These are phyloP conservation scores for Acanthacorydalis orientalis DNA, from an alignment of 2,888 invertebrate species.

Conservation along the genomic window DNA sequence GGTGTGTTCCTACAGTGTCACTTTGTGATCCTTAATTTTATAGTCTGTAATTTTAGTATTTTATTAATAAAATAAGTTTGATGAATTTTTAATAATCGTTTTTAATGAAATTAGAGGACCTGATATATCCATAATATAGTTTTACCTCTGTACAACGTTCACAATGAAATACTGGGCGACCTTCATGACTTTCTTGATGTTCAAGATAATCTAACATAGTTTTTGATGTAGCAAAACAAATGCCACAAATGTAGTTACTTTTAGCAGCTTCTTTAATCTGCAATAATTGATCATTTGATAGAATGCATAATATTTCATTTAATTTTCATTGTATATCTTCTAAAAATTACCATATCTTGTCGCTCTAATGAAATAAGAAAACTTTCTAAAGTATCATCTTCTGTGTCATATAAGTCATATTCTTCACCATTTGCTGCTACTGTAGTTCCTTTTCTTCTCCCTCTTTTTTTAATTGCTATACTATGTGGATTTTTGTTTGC, in stretches of 20 bases:
- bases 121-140: background rate
- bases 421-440: background rate
- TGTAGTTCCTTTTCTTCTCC: background rate
- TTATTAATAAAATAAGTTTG: too few species aligned
- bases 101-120: too few species aligned
- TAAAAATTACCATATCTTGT: conserved; percentile 4
- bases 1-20: too few species aligned
- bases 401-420: background rate
- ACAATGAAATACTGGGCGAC: conserved; percentile 13
- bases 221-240: conserved; percentile 13
- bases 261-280: conserved; percentile 10
- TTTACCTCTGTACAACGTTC: conserved; percentile 14
- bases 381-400: conserved; percentile 3
- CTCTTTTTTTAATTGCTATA: background rate
- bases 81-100: too few species aligned
- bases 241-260: conserved; percentile 12
- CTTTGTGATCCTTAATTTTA: too few species aligned
- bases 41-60: too few species aligned
- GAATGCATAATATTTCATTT: too few species aligned
- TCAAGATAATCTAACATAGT: conserved; percentile 16
- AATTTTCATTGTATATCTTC: too few species aligned
- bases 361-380: conserved; percentile 3
- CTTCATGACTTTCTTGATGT: conserved; percentile 15
- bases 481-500: background rate
- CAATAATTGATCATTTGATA: background rate